Evolutionary conservation across 2,797 vertebrate genomes (phyloP).

Genomic region (Poecilia wingei): DNA sequence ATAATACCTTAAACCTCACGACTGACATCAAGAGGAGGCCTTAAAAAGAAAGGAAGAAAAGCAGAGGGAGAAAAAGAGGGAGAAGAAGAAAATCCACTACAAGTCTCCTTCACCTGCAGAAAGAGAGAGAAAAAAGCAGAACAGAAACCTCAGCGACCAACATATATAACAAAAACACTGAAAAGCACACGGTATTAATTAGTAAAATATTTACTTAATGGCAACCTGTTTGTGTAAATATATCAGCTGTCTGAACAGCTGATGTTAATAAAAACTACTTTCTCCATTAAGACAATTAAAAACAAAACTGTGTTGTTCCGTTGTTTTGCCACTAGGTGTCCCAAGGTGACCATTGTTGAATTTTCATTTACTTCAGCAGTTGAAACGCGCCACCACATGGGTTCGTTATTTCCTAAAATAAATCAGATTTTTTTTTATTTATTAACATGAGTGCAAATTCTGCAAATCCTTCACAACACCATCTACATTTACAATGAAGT

Average conservation of each 20-base stretch:
- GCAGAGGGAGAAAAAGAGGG: neutral
- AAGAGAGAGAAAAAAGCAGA: neutral
- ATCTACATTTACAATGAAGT: slow-evolving; percentile 32
- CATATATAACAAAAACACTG: neutral
- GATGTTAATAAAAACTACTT: neutral
- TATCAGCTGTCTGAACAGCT: neutral
- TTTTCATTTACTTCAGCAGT: neutral
- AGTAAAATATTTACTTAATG: neutral
- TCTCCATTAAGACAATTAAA: neutral
- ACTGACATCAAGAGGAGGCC: neutral
- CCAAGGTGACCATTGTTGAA: slow-evolving; percentile 26
- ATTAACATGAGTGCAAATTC: slow-evolving; percentile 45
- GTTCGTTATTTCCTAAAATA: slow-evolving; percentile 50
- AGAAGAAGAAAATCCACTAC: neutral
- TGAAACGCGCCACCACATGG: slow-evolving; percentile 47
- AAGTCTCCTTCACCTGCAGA: neutral
- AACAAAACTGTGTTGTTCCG: neutral
- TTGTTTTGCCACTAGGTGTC: slow-evolving; percentile 70
- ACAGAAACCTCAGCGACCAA: neutral
- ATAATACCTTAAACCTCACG: neutral
- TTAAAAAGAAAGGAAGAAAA: neutral
- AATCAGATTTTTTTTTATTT: slow-evolving; percentile 36
- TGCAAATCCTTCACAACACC: slow-evolving; percentile 36
- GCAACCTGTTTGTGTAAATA: neutral
- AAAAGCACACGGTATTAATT: neutral